Evolutionary conservation across 2,888 invertebrate species (phyloP), one percentile per base, ranked within the genome.

Genomic region (Diarsia rubi): DNA sequence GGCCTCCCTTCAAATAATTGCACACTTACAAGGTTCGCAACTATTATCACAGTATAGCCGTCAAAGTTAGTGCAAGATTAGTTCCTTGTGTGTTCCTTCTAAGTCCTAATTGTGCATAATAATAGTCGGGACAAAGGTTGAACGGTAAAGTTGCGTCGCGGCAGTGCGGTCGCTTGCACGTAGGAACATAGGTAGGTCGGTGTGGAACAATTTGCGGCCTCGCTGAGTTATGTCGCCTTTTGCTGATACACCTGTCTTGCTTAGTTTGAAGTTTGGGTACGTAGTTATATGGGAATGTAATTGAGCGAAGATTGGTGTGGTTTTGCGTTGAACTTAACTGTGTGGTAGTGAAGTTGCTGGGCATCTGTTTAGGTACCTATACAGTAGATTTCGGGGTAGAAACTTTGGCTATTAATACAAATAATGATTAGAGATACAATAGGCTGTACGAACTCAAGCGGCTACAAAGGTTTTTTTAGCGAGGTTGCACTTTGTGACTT

Each of bases 91-190:
- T 88, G 24, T 91, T 91, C 91, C 91, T 91, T 93, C 91, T 92
- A 90, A 92, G 92, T 92, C 91, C 92, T 95, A 95, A 95, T 95
- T 94, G 94, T 90, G 89, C 94, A 94, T 94, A 95, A 94, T 95
- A 95, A 95, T 91, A 88, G 92, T 84, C 89, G 86, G 90, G 90
- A 92, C 93, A 93, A 92, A 93, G 93, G 93, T 87, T 87, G 89
- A 90, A 91, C 89, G 93, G 92, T 84, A 89, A 91, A 91, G 89
- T 92, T 92, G 90, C 90, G 90, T 88, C 82, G 89, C 90, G 90
- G 78, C 82, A 59, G 59, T 91, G 94, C 88, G 94, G 94, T 91
- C 88, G 76, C 89, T 86, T 90, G 90, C 90, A 84, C 69, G 47
- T 63, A 78, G 52, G 64, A n/a, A 84, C 66, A 37, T n/a, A 65